Conservation (phyloP, 2,113 vertebrate genomes). For the Tringa solitaria region DNA sequence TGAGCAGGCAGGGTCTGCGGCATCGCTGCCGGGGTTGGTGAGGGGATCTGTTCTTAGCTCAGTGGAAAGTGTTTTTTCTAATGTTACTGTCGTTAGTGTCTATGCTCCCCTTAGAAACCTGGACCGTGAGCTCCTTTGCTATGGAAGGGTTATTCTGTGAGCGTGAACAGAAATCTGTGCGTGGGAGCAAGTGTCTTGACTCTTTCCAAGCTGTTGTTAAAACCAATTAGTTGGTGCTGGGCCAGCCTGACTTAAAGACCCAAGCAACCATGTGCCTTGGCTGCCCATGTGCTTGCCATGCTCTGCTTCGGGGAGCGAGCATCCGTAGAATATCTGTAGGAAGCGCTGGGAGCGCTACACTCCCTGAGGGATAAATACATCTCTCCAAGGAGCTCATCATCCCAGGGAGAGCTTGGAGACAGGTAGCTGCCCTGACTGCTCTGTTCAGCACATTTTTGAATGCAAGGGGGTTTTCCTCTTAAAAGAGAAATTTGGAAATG, state of each 20-base stretch:
- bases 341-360: neutral
- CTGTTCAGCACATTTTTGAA: neutral
- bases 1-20: neutral
- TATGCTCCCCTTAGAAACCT: neutral
- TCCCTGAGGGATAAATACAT: neutral
- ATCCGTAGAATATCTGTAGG: neutral
- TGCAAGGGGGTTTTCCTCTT: neutral
- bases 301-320: too few relatives aligned
- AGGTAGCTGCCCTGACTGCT: neutral
- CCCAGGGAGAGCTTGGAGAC: neutral
- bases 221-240: neutral
- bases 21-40: accelerated
- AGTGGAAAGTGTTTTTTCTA: neutral
- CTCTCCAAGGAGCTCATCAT: accelerated
- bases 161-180: neutral
- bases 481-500: neutral
- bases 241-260: neutral
- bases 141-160: neutral
- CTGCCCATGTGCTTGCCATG: accelerated
- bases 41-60: neutral
- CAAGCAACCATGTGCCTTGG: neutral
- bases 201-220: neutral
- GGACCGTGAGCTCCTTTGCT: neutral
- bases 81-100: neutral
- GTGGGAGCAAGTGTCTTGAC: neutral